Base-by-base conservation (phyloP, 2,797 vertebrate genomes). In the Pempheris klunzingeri region DNA sequence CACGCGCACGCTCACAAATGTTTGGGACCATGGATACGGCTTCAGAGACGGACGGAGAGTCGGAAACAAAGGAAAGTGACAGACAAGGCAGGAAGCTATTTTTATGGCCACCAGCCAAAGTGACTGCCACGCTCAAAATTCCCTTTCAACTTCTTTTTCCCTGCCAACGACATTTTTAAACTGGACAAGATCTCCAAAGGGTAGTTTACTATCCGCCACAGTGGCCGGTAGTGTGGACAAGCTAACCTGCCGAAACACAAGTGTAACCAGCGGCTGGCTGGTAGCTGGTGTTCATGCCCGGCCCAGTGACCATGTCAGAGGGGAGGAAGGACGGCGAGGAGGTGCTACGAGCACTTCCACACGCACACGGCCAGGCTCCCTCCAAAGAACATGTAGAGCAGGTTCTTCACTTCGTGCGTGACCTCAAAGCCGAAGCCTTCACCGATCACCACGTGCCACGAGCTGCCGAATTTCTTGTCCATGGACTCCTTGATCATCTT, bases 401-500 rank as follows among this genome's bases (percentile, higher is more conserved):
- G 94, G 92, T 97, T 99, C 95, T 98, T 99, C 90, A 98, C 97
- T 91, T 99, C 97, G 0, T 99, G 97, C 0, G 97, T 99, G 90
- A 99, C 96, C 93, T 99, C 98, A n/a, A 99, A 99, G 62, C 97
- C 97, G 54, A 99, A 99, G 55, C 97, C 96, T 81, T 99, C 98
- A 0, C 98, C 98, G 4, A 99, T 98, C 90, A 99, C 98, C 80
- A 99, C 97, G 0, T 99, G 98, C 98, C 98, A 99, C 30, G 98
- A 99, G 87, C 97, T 99, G 66, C 98, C 98, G 39, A 99, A 99
- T 85, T 96, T 99, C 95, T 99, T 99, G 93, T 99, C 98, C 98
- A 99, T 99, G 0, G 96, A 96, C 93, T 99, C 98, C 84, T 99
- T 99, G 88, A 99, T 99, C 98, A 99, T 99, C 93, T 98, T 99